Evolutionary conservation across 1,140 invertebrate species (phyloP), one percentile per base, ranked within the genome.

Genomic region (Eufriesea mexicana): DNA sequence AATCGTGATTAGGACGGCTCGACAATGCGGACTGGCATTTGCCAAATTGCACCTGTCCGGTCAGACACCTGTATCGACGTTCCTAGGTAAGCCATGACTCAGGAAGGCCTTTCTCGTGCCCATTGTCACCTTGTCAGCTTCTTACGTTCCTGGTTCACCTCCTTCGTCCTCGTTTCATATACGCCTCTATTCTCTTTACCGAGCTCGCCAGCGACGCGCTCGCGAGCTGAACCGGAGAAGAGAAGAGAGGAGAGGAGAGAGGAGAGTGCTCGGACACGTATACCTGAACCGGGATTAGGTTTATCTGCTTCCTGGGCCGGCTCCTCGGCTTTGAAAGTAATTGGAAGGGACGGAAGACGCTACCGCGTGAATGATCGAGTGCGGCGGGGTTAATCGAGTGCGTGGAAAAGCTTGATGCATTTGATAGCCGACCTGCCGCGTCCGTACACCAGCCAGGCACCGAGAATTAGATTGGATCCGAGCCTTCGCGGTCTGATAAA

Each of bases 41-140:
- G 91, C 85, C 84, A 91, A 91, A 92, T 91, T 91, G 88, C 89
- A 92, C 90, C 91, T 92, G 90, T 88, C 89, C 86, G 79, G n/a
- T 61, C 42, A 79, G 76, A 87, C 89, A 91, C 90, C 90, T 91
- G 91, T 89, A 88, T 85, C 84, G 85, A 78, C 72, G 84, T 87
- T 88, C 83, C 84, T 89, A 88, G 85, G 84, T 84, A 88, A 90
- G 86, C 73, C 88, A 47, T 90, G 91, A 91, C 85, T 86, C 89
- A 86, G 62, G 62, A 70, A 84, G 66, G 66, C 28, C 84, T 54
- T 66, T 75, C 84, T 68, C 25, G 57, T 70, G 59, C 83, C 74
- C 76, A 68, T 85, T 83, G 73, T 86, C 84, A 67, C 79, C 57
- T 72, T 47, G 79, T 83, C 76, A 61, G 25, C 55, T 71, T 49